phyloP scores from a whole-genome alignment of 2,888 invertebrate species.

The Minunthozetes semirufus region DNA sequence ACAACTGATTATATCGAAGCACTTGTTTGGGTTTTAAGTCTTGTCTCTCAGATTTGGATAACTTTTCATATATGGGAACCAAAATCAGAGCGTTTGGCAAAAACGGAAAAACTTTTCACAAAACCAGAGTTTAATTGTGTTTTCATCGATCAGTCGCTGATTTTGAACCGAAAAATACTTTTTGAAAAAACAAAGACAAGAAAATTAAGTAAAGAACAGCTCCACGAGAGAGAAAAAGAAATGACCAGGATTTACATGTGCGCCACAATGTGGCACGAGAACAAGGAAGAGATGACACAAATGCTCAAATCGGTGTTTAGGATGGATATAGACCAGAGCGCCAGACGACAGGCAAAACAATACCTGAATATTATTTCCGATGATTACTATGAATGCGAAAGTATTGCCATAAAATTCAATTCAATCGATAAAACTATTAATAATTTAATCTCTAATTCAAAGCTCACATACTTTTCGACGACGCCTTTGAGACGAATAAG shows the following conservation, averaged over 20 bases:
- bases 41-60: slow-evolving; percentile 23
- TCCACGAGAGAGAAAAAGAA: slow-evolving; percentile 43
- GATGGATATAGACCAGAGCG: slow-evolving; percentile 83
- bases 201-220: background rate
- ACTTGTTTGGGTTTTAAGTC: slow-evolving; percentile 25
- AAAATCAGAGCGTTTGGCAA: slow-evolving; percentile 29
- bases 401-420: slow-evolving; percentile 50
- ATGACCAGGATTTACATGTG: slow-evolving; percentile 64
- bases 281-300: slow-evolving; percentile 78
- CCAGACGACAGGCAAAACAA: slow-evolving; percentile 71
- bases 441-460: background rate
- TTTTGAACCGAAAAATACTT: slow-evolving; percentile 39
- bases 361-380: slow-evolving; percentile 76
- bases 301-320: slow-evolving; percentile 79
- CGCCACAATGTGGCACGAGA: slow-evolving; percentile 95
- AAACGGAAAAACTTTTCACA: slow-evolving; percentile 49
- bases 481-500: slow-evolving; percentile 59
- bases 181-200: background rate
- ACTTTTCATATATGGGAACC: slow-evolving; percentile 34
- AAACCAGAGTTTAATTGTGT: slow-evolving; percentile 48
- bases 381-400: slow-evolving; percentile 81
- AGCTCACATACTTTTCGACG: slow-evolving; percentile 79
- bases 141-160: slow-evolving; percentile 43
- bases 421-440: background rate
- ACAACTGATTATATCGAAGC: background rate